Evolutionary conservation across 2,113 vertebrate genomes (phyloP).

Genomic region (Morone saxatilis): DNA sequence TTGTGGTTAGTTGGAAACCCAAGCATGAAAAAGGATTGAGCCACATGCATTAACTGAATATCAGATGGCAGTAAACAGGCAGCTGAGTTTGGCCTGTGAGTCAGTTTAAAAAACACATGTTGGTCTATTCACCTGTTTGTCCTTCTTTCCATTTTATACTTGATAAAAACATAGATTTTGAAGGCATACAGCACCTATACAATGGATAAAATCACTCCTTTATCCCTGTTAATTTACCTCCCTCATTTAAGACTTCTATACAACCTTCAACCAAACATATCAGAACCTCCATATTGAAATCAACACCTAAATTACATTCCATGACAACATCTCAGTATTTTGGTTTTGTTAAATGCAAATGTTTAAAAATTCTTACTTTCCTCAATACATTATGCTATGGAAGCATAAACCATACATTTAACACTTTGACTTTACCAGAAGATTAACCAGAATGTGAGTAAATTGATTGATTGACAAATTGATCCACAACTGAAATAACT

Average conservation of each 20-base stretch:
- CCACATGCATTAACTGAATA: neutral
- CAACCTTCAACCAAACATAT: neutral
- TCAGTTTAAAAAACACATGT: neutral
- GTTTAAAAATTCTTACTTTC: no score
- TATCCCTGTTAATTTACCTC: neutral
- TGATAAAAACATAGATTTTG: neutral
- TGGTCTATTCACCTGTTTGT: neutral
- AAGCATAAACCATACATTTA: no score
- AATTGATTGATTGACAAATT: neutral
- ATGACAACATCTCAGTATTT: no score
- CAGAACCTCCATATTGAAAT: neutral
- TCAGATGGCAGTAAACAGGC: neutral
- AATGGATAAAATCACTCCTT: neutral
- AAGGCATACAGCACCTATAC: neutral
- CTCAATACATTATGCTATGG: no score
- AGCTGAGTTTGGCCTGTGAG: neutral
- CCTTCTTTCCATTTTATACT: neutral
- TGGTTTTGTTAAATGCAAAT: no score
- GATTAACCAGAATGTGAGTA: neutral
- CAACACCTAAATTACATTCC: neutral
- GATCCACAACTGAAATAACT: neutral
- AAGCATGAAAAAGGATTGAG: neutral
- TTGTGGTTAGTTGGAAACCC: conserved; percentile 6
- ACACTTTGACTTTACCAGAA: neutral
- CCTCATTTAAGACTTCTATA: neutral